Evolutionary conservation across 37 sponge, comb jelly and placozoan species (phyloP).

Genomic region (Diacarnus erythraeanus): DNA sequence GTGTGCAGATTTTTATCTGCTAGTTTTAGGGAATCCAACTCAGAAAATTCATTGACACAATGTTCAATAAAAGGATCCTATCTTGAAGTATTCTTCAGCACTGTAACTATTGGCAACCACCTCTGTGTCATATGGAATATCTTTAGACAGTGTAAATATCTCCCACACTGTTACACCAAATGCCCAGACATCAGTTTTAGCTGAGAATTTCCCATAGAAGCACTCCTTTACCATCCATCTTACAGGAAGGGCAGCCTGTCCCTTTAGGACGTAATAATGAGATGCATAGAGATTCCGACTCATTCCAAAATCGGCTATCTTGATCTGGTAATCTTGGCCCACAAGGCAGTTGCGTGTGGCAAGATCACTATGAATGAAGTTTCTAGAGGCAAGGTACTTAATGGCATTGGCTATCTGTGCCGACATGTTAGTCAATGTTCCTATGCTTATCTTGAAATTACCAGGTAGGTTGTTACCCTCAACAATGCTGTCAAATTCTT

Average conservation of each 20-base stretch:
- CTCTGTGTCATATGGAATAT: constrained; percentile 59
- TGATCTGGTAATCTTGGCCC: constrained; percentile 52
- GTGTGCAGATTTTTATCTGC: too few species aligned
- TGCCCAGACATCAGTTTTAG: constrained; percentile 84
- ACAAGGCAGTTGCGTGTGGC: constrained; percentile 81
- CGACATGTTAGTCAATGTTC: constrained; percentile 37
- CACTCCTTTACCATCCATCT: constrained; percentile 87
- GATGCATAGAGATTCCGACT: constrained; percentile 66
- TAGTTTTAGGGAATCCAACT: too few species aligned
- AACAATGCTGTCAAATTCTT: constrained; percentile 18
- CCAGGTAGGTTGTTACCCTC: not conserved
- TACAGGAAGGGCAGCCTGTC: constrained; percentile 54
- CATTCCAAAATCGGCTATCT: constrained; percentile 89
- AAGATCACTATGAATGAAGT: constrained; percentile 69
- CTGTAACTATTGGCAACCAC: too few species aligned
- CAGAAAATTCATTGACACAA: too few species aligned
- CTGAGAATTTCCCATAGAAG: constrained; percentile 82
- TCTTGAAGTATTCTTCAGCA: too few species aligned
- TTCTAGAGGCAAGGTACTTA: constrained; percentile 65
- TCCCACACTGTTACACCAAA: constrained; percentile 87
- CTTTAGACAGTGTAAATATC: constrained; percentile 65
- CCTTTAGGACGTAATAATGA: constrained; percentile 58
- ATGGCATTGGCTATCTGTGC: constrained; percentile 79
- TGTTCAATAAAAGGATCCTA: too few species aligned
- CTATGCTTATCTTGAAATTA: not conserved